Base-by-base conservation (phyloP, 1,140 invertebrate genomes). In the Anoplophora glabripennis region DNA sequence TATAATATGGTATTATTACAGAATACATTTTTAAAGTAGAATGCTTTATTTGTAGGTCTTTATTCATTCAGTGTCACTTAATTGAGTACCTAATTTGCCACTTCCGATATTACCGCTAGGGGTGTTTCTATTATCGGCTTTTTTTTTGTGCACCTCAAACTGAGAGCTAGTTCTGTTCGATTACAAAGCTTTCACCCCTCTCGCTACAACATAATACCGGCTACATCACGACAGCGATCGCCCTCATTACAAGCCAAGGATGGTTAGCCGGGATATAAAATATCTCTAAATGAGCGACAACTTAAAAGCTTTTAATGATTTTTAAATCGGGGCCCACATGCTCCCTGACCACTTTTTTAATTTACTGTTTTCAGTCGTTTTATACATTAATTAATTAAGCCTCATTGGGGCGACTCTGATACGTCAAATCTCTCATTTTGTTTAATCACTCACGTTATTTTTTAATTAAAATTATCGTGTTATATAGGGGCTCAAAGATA, bases 121-220 rank as follows among this genome's bases (percentile, higher is more conserved):
- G 21, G 21, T 28, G 21, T 66, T 67, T 58, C 57, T 64, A 64
- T 67, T 67, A 62, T 62, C 64, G 64, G 62, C 61, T 67, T 62
- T 62, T 57, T 52, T 63, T 18, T n/a, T n/a, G n/a, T n/a, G n/a
- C 47, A 38, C 46, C 51, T 40, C 38, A 40, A 12, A n/a, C 4
- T 15, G 7, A n/a, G 11, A 40, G 11, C 38, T 15, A 15, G 11
- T 3, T n/a, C n/a, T 3, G 11, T 15, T 12, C 38, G 7, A 7
- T n/a, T 40, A 40, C 7, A 40, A 4, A n/a, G 11, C 4, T 4
- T 4, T 40, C 11, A 40, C 14, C 38, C 11, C 11, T 7, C 9
- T 33, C 12, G 46, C 1, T 33, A 34, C 18, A 28, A 21, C 33
- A 21, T 46, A 28, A 48, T 28, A 48, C n/a, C n/a, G n/a, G n/a